These are phyloP conservation scores for Hippocampus zosterae DNA, from an alignment of 2,113 vertebrate genomes.

Conservation along the genomic window DNA sequence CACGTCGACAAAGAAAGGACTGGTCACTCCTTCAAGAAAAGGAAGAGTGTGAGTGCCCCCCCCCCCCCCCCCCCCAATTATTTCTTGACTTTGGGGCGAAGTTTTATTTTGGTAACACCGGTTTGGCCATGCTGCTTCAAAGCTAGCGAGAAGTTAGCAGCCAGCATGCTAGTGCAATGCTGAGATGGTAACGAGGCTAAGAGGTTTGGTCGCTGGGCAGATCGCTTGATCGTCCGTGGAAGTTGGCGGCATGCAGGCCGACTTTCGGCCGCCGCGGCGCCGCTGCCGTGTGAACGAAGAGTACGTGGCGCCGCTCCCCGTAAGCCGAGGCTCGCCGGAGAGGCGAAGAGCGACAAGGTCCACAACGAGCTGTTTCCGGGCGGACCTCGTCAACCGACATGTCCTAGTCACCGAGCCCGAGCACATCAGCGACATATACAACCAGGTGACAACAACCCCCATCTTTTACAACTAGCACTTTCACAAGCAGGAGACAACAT, in stretches of 20 bases:
- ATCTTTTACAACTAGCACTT: neutral
- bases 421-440: slow-evolving; percentile 80
- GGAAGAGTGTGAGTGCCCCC: too few species aligned
- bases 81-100: neutral
- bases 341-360: neutral
- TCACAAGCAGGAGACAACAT: neutral
- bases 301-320: slow-evolving; percentile 76
- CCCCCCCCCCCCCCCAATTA: too few species aligned
- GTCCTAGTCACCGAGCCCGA: slow-evolving; percentile 76
- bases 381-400: slow-evolving; percentile 79
- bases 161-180: neutral
- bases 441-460: slow-evolving; percentile 57
- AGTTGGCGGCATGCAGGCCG: slow-evolving; percentile 60
- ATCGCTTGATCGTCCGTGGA: neutral
- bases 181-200: neutral
- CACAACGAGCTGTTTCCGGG: slow-evolving; percentile 52
- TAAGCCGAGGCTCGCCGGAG: slow-evolving; percentile 30
- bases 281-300: slow-evolving; percentile 76
- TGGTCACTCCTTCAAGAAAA: too few species aligned
- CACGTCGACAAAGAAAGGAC: too few species aligned
- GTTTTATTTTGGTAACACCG: neutral
- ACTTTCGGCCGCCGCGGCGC: slow-evolving; percentile 81
- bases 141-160: neutral
- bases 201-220: neutral
- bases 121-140: neutral